Conservation (phyloP, 1,140 invertebrate genomes). For the Ips nitidus region DNA sequence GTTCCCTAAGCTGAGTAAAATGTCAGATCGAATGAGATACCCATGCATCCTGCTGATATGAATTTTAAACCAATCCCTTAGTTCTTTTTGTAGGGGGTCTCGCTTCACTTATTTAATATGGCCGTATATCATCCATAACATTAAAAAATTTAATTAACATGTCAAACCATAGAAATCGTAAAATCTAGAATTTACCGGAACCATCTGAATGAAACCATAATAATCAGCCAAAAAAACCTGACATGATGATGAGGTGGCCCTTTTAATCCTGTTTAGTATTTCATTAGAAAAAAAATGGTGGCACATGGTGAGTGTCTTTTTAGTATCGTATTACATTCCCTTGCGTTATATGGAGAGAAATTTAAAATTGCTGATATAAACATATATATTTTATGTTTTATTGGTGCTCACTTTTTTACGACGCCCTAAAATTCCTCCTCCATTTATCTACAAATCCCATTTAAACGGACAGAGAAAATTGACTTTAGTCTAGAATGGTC, state of each 20-base stretch:
- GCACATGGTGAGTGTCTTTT: slow-evolving; percentile 28
- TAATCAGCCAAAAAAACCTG: background rate
- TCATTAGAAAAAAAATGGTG: slow-evolving; percentile 21
- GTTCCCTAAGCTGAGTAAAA: slow-evolving; percentile 24
- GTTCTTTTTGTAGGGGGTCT: slow-evolving; percentile 17
- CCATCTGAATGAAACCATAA: background rate
- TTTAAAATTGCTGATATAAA: slow-evolving; percentile 35
- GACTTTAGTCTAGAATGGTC: slow-evolving; percentile 8
- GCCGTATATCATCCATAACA: slow-evolving; percentile 16
- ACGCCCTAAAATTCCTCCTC: slow-evolving; percentile 18
- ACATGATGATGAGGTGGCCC: background rate
- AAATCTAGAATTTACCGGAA: no score
- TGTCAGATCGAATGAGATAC: slow-evolving; percentile 31
- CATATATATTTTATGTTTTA: slow-evolving; percentile 32
- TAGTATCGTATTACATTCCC: slow-evolving; percentile 3
- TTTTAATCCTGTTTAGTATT: slow-evolving; percentile 16
- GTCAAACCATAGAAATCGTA: background rate
- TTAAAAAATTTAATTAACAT: slow-evolving; percentile 3
- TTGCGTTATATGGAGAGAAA: slow-evolving; percentile 11
- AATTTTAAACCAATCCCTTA: slow-evolving; percentile 22
- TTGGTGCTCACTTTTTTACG: slow-evolving; percentile 30
- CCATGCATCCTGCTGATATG: slow-evolving; percentile 31
- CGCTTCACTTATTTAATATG: slow-evolving; percentile 17
- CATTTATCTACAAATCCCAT: slow-evolving; percentile 35
- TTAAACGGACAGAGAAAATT: slow-evolving; percentile 23